phyloP scores from a whole-genome alignment of 35 echinoderm and acorn worm species.

The Eucidaris tribuloides region DNA sequence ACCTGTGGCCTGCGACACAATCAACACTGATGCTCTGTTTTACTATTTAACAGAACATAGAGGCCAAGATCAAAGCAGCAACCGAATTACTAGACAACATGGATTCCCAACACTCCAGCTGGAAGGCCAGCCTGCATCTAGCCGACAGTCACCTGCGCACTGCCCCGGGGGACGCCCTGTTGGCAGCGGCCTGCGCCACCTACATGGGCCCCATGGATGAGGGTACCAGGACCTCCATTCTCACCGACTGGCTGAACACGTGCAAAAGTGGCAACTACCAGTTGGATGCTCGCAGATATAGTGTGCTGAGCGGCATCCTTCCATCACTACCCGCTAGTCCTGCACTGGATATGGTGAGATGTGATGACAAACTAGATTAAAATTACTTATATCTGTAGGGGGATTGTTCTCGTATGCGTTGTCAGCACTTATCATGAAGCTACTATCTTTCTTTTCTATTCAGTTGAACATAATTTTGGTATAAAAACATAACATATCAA shows the following conservation, averaged over 20 bases:
- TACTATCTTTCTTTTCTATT: too few relatives aligned
- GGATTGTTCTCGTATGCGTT: background rate
- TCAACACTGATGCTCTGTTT: too few relatives aligned
- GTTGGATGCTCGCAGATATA: background rate
- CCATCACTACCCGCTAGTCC: background rate
- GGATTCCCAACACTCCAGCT: conserved; percentile 64
- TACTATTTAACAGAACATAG: conserved; percentile 69
- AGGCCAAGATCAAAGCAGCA: conserved; percentile 69
- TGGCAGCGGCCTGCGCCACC: conserved; percentile 80
- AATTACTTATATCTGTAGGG: too few relatives aligned
- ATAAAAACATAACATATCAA: too few relatives aligned
- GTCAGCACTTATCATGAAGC: background rate
- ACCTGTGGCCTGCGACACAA: too few relatives aligned
- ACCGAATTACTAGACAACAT: conserved; percentile 83
- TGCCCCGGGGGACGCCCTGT: conserved; percentile 81
- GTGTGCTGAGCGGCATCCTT: background rate
- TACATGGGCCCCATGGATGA: conserved; percentile 90
- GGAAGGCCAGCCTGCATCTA: conserved; percentile 54
- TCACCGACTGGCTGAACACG: conserved; percentile 72
- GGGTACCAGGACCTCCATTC: conserved; percentile 34
- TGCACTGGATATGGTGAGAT: background rate
- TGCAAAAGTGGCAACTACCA: conserved; percentile 61
- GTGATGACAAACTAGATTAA: too few relatives aligned
- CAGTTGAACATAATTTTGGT: too few relatives aligned
- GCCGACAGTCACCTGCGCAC: conserved; percentile 62